Evolutionary conservation across 1,140 invertebrate genomes (phyloP).

Genomic region (Dermatophagoides farinae): DNA sequence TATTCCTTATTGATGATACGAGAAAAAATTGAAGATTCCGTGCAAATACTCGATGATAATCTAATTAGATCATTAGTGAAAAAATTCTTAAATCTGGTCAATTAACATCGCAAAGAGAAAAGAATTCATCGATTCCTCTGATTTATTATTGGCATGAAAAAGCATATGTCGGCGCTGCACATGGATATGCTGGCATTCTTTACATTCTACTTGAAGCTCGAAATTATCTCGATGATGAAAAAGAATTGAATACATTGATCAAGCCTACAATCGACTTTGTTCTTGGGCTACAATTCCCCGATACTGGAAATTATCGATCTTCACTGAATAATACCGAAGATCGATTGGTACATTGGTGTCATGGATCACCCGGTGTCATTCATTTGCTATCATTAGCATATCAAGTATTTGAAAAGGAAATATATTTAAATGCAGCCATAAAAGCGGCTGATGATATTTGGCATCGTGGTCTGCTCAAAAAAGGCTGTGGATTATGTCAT

Average conservation of each 20-base stretch:
- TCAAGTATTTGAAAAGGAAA: conserved; percentile 40
- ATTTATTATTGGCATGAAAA: conserved; percentile 66
- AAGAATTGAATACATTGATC: conserved; percentile 29
- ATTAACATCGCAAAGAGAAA: conserved; percentile 29
- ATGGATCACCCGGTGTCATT: conserved; percentile 75
- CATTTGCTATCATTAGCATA: conserved; percentile 50
- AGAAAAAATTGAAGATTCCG: not conserved
- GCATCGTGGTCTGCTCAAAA: conserved; percentile 56
- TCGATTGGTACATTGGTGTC: conserved; percentile 79
- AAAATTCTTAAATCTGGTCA: conserved; percentile 44
- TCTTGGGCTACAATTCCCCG: conserved; percentile 32
- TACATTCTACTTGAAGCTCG: conserved; percentile 49
- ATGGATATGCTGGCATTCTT: conserved; percentile 64
- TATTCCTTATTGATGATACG: conserved; percentile 49
- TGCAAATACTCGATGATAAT: conserved; percentile 25
- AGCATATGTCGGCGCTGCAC: conserved; percentile 61
- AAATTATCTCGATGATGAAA: conserved; percentile 31
- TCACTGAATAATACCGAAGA: conserved; percentile 33
- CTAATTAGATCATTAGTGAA: conserved; percentile 35
- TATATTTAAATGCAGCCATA: conserved; percentile 48
- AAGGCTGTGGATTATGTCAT: conserved; percentile 57
- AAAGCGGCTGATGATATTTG: conserved; percentile 57
- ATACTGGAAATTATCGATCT: conserved; percentile 21
- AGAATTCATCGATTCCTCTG: conserved; percentile 34
- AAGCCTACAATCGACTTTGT: conserved; percentile 44